A percentile compares a stretch with the other conserved stretches of the same genome.
Evolutionary conservation across 1,140 invertebrate genomes (phyloP).

Genomic region (Cydia fagiglandana): DNA sequence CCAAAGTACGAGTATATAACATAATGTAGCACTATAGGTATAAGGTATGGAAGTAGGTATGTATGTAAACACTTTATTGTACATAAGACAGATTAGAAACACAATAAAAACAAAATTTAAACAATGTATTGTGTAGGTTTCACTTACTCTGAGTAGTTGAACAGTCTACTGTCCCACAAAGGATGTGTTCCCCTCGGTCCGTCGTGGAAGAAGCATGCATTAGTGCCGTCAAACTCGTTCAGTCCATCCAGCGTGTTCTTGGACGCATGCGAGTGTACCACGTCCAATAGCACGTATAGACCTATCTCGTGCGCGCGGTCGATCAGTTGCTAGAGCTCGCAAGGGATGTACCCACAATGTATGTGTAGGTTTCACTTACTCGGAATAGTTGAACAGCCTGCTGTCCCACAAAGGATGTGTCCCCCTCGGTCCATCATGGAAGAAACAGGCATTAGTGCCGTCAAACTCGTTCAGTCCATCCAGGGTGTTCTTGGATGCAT

Average conservation of each 20-base stretch:
- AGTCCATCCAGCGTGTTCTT: constrained; percentile 99
- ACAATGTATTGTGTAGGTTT: too few relatives aligned
- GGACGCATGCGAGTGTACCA: constrained; percentile 99
- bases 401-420: constrained; percentile 98
- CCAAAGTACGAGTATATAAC: too few relatives aligned
- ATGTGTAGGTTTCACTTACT: constrained; percentile 82
- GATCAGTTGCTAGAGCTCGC: constrained; percentile 94
- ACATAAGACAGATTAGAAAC: too few relatives aligned
- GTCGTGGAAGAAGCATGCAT: constrained; percentile 96
- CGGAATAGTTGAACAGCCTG: constrained; percentile 97
- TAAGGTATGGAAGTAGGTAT: too few relatives aligned
- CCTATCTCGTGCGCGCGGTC: constrained; percentile 95
- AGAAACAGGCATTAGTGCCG: constrained; percentile 96
- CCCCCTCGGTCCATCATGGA: constrained; percentile 93
- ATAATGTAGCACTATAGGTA: too few relatives aligned
- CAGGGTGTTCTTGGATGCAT: constrained; percentile 98
- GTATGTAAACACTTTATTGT: too few relatives aligned
- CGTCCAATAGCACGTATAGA: constrained; percentile 94
- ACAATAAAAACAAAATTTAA: too few relatives aligned
- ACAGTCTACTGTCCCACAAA: constrained; percentile 98
- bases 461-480: constrained; percentile 99
- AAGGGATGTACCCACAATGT: too few relatives aligned
- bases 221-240: constrained; percentile 98
- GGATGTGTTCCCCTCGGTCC: constrained; percentile 92
- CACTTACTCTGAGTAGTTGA: constrained; percentile 95